Evolutionary conservation across 2,113 vertebrate genomes (phyloP), one percentile per base, ranked within the genome.

Genomic region (Phylloscopus whistleri): DNA sequence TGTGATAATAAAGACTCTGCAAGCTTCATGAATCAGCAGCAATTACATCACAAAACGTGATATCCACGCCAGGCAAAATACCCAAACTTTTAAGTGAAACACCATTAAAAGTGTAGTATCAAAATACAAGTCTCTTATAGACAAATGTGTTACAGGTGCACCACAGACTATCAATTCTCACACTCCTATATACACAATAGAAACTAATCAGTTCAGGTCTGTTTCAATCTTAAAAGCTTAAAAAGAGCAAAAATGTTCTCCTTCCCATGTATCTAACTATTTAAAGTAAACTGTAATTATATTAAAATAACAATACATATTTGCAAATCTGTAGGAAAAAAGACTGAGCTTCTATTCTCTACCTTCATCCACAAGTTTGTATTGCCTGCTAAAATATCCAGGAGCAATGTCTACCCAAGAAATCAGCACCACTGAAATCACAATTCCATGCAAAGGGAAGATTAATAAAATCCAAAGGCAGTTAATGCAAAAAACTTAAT

Each of bases 1-100:
- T 87, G 84, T 67, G 90, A 92, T n/a, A 90, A 95, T 30, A 88
- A 95, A 87, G 70, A 94, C 58, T 49, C 59, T 58, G 35, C 59
- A 97, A 89, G 37, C 46, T 89, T 83, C 17, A 53, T 49, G 30
- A 94, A 96, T 48, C 86, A 48, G 23, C 14, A 93, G 44, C 27
- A 87, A 75, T 83, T 95, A 62, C 60, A 85, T 55, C 35, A 84
- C 52, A 72, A 30, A 64, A 20, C 0, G 37, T 69, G 75, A 80
- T 18, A 46, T 39, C 37, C 66, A 66, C 0, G 0, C 52, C 69
- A 59, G 26, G 83, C 21, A 94, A 81, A 87, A 91, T 2, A 84
- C 2, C 11, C 5, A 20, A 62, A 44, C 18, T 87, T 81, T n/a
- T 19, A 84, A 20, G 4, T 60, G 14, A 94, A n/a, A 6, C 15